A percentile compares a stretch with the other conserved stretches of the same genome.
Conservation (phyloP, 2,797 vertebrate species). For the Anomalospiza imberbis region DNA sequence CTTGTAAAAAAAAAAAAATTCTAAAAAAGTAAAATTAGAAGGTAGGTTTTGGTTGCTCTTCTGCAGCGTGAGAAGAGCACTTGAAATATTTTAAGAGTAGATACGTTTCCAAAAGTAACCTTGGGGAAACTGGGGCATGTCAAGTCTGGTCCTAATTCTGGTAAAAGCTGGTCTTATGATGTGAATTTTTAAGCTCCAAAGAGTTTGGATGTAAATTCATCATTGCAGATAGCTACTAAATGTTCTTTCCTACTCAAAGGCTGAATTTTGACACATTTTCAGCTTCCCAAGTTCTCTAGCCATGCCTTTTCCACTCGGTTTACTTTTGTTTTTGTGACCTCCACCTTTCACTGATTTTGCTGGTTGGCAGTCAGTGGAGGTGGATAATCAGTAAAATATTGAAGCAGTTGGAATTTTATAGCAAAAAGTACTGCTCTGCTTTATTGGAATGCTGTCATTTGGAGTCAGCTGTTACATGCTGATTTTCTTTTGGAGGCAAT, state of each 20-base stretch:
- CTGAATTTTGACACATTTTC: background rate
- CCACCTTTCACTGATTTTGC: background rate
- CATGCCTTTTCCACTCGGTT: background rate
- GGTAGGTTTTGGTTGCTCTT: background rate
- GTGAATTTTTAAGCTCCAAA: background rate
- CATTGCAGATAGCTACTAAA: background rate
- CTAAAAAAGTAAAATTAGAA: background rate
- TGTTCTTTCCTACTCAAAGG: background rate
- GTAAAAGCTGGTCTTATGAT: background rate
- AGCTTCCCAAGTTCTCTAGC: background rate
- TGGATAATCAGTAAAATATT: background rate
- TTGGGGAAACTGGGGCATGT: constrained; percentile 36
- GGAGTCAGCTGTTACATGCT: background rate
- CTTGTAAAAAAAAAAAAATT: background rate
- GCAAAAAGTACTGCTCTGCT: background rate
- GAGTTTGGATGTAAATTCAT: background rate
- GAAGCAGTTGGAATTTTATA: background rate
- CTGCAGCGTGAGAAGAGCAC: background rate
- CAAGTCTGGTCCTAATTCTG: constrained; percentile 25
- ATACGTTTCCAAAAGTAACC: constrained; percentile 3
- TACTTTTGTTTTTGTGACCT: background rate
- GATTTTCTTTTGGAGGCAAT: background rate
- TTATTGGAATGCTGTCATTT: background rate
- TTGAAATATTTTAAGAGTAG: background rate
- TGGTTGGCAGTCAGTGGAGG: background rate